Conservation (phyloP, 2,888 invertebrate genomes). For the Campopleginae sp. region DNA sequence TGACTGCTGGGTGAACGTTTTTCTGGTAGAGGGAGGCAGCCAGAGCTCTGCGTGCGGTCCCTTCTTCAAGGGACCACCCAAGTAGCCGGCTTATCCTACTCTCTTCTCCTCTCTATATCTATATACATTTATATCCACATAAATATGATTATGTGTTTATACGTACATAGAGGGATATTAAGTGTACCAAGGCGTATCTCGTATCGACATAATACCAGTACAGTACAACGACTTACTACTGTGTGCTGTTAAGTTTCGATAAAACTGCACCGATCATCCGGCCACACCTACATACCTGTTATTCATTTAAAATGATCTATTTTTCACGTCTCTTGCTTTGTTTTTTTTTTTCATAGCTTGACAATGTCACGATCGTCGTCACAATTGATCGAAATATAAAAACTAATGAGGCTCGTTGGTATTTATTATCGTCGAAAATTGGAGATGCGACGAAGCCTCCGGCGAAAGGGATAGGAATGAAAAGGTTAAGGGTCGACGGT, state of each 20-base stretch:
- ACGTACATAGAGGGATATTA: constrained; percentile 9
- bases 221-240: constrained; percentile 48
- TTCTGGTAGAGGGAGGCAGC: constrained; percentile 79
- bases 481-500: constrained; percentile 76
- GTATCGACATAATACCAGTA: constrained; percentile 60
- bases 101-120: constrained; percentile 62
- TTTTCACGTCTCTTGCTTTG: background rate
- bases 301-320: background rate
- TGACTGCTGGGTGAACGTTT: constrained; percentile 75
- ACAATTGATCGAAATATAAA: background rate
- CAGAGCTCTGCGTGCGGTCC: constrained; percentile 83
- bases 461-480: constrained; percentile 34
- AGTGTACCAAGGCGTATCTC: constrained; percentile 62
- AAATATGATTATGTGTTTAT: constrained; percentile 20
- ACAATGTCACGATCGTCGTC: too few relatives aligned
- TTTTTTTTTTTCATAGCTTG: background rate
- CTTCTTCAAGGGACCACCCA: constrained; percentile 84
- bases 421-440: constrained; percentile 7
- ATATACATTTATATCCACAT: constrained; percentile 35
- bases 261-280: constrained; percentile 41
- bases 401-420: background rate
- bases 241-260: constrained; percentile 47
- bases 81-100: constrained; percentile 81
- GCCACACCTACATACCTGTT: constrained; percentile 71
- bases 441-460: constrained; percentile 30